phyloP scores from a whole-genome alignment of 2,888 invertebrate species.

The Clanis bilineata region DNA sequence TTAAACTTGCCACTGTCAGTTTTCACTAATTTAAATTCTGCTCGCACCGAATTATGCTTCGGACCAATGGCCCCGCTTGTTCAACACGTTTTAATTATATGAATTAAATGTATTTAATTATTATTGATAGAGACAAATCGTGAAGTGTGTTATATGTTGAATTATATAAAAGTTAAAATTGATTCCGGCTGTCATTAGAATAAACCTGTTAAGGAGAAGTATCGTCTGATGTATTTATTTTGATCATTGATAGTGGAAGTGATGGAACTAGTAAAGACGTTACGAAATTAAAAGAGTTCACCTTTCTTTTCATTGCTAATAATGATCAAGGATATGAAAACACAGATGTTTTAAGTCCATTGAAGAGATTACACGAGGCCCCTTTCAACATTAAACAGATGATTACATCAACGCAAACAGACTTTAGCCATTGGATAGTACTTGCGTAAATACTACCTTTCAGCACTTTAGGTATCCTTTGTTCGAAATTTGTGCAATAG shows the following conservation, averaged over 20 bases:
- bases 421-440: not conserved
- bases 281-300: not conserved
- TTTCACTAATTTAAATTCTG: conserved; percentile 24
- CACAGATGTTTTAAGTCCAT: not conserved
- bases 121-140: conserved; percentile 49
- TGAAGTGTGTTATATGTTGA: conserved; percentile 32
- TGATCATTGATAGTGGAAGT: not conserved
- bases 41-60: conserved; percentile 28
- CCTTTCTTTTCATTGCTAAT: not conserved
- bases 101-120: conserved; percentile 40
- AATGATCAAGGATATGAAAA: not conserved
- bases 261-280: not conserved
- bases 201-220: conserved; percentile 23
- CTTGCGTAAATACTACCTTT: conserved; percentile 3
- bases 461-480: conserved; percentile 7
- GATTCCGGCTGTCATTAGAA: conserved; percentile 33
- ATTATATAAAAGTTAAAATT: conserved; percentile 31
- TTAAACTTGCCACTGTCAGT: not conserved
- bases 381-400: not conserved
- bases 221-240: not conserved
- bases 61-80: conserved; percentile 32
- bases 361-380: not conserved
- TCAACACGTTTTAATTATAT: conserved; percentile 44
- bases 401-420: not conserved
- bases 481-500: conserved; percentile 8